A percentile compares a stretch with the other conserved stretches of the same genome.
phyloP scores from a whole-genome alignment of 2,113 vertebrate species.

The Oreocharis arfaki region DNA sequence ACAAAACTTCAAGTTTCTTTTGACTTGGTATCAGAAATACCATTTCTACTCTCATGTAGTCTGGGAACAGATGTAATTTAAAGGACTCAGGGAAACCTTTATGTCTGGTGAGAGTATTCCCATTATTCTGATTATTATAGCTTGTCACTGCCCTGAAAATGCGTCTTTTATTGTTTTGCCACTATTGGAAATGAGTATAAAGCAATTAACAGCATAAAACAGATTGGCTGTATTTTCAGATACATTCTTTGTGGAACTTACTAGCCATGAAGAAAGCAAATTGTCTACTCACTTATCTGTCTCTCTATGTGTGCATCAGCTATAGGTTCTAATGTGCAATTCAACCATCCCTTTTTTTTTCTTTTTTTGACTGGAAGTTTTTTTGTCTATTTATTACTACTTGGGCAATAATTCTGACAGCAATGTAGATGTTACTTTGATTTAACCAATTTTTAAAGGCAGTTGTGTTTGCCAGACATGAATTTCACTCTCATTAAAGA shows the following conservation, averaged over 20 bases:
- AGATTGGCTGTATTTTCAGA: background rate
- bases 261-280: background rate
- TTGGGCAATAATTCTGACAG: conserved; percentile 21
- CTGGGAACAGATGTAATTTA: background rate
- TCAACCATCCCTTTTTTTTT: background rate
- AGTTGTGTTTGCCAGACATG: conserved; percentile 26
- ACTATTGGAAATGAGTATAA: background rate
- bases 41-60: background rate
- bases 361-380: background rate
- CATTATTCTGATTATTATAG: conserved; percentile 2
- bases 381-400: background rate
- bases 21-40: background rate
- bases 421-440: conserved; percentile 8
- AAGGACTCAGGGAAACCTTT: background rate
- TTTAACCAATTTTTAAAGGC: conserved; percentile 40
- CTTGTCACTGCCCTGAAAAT: background rate
- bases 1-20: conserved; percentile 5
- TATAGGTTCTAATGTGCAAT: background rate
- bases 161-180: conserved; percentile 12
- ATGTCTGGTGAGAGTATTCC: background rate
- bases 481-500: conserved; percentile 5
- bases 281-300: background rate
- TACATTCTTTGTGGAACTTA: background rate
- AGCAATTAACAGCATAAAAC: conserved; percentile 22
- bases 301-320: background rate